These are phyloP conservation scores for Epizoanthus stellaris DNA, from an alignment of 92 coral and sea anemone genomes.

Conservation along the genomic window DNA sequence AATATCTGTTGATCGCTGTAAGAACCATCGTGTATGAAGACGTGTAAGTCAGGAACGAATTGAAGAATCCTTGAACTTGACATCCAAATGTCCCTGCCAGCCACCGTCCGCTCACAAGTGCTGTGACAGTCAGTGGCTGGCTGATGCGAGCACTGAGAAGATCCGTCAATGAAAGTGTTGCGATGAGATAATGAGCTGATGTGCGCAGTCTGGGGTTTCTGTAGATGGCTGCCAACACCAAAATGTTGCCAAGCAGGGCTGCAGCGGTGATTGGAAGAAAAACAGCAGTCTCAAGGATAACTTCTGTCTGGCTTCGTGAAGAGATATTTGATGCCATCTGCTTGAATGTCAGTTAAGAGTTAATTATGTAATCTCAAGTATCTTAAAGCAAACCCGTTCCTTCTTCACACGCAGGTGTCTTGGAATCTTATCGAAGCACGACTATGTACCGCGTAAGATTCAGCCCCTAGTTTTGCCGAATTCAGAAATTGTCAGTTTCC, in stretches of 20 bases:
- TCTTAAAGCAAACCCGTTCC: too few species aligned
- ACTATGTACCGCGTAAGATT: too few species aligned
- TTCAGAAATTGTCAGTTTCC: too few species aligned
- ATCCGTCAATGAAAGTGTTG: slow-evolving; percentile 22
- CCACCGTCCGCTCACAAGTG: slow-evolving; percentile 28
- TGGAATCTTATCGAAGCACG: too few species aligned
- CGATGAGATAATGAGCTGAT: slow-evolving; percentile 32
- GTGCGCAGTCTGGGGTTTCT: slow-evolving; percentile 23
- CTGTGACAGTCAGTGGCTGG: slow-evolving; percentile 17
- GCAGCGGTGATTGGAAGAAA: slow-evolving; percentile 22
- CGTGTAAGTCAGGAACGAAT: slow-evolving; percentile 25
- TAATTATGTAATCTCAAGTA: too few species aligned
- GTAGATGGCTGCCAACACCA: slow-evolving; percentile 23
- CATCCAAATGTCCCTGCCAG: slow-evolving; percentile 24
- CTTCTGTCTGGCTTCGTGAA: not conserved
- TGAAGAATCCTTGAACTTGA: slow-evolving; percentile 35
- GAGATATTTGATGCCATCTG: slow-evolving; percentile 13
- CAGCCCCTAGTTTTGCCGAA: too few species aligned
- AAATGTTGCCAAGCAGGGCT: slow-evolving; percentile 23
- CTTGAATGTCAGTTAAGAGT: not conserved
- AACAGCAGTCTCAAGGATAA: not conserved
- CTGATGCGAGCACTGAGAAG: slow-evolving; percentile 46
- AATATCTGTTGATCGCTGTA: slow-evolving; percentile 30
- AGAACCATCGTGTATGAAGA: slow-evolving; percentile 40
- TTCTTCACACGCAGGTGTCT: too few species aligned